Evolutionary conservation across 2,797 vertebrate genomes (phyloP).

Genomic region (Peromyscus attwateri): DNA sequence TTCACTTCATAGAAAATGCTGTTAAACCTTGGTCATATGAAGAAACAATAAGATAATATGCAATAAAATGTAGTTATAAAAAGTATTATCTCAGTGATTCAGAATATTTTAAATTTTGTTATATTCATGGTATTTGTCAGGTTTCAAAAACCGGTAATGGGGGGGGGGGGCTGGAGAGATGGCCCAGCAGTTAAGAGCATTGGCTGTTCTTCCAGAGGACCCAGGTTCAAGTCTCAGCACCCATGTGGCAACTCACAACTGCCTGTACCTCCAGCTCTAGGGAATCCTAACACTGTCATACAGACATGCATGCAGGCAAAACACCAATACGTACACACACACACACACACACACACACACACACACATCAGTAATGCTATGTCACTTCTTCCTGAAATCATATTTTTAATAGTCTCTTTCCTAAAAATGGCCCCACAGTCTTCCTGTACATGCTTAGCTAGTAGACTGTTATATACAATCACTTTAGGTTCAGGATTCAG

Average conservation of each 20-base stretch:
- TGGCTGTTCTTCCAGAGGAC: not conserved
- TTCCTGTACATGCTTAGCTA: not conserved
- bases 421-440: not conserved
- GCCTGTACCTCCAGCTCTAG: not conserved
- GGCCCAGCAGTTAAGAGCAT: not conserved
- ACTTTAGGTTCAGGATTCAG: not conserved
- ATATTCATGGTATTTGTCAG: not conserved
- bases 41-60: not conserved
- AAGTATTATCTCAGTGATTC: not conserved
- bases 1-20: constrained; percentile 40
- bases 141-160: not conserved
- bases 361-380: not conserved
- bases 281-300: not conserved
- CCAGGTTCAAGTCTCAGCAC: not conserved
- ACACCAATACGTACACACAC: not conserved
- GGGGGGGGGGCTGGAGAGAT: too few relatives aligned
- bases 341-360: too few relatives aligned
- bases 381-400: not conserved
- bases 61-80: not conserved
- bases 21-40: not conserved
- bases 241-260: not conserved
- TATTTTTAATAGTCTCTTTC: not conserved
- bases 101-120: constrained; percentile 28
- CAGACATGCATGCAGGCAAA: not conserved
- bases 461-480: not conserved